Evolutionary conservation across 2,113 vertebrate species (phyloP), one percentile per base, ranked within the genome.

Genomic region (Ochotona princeps): DNA sequence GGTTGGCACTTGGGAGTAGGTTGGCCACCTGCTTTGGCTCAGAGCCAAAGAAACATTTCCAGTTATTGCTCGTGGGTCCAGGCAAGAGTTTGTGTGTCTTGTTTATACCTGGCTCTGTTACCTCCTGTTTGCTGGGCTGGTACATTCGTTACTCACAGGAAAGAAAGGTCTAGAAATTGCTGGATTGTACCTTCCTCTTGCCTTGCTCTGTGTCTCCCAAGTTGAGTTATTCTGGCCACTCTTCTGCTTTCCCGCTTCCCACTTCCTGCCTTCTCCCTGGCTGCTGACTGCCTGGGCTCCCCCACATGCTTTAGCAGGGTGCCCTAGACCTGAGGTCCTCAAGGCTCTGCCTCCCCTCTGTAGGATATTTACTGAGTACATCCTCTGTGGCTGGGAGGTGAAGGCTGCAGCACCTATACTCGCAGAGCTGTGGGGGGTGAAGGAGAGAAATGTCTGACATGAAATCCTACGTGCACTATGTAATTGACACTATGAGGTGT

Each of bases 141-240:
- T 78, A 44, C 26, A 20, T 81, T 81, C 65, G 67, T 93, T 72
- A 18, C 44, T 72, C 26, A 65, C 30, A 73, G 72, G 54, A 74
- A 69, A 5, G 21, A 83, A 95, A 96, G 93, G 94, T 87, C 83
- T 30, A n/a, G 75, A 92, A 91, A 69, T 51, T 87, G 76, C 92
- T 61, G 67, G 78, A 1, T 57, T 47, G 83, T 32, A 17, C 51
- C 89, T 88, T 69, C n/a, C 54, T 69, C 23, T 83, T 44, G 23
- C n/a, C 47, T 35, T 20, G 26, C 35, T 61, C 1, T 35, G 72
- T 66, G 81, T 79, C 32, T 95, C 86, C 70, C 89, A 86, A 47
- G 73, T 85, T 94, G 94, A 95, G 81, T 92, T 92, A 90, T 79
- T 8, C 78, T 49, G 57, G 89, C 21, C 54, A 25, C 60, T 81